Percentiles rank a stretch among this genome's conserved stretches.
phyloP scores from a whole-genome alignment of 1,140 invertebrate species.

The Pseudoatta argentina region DNA sequence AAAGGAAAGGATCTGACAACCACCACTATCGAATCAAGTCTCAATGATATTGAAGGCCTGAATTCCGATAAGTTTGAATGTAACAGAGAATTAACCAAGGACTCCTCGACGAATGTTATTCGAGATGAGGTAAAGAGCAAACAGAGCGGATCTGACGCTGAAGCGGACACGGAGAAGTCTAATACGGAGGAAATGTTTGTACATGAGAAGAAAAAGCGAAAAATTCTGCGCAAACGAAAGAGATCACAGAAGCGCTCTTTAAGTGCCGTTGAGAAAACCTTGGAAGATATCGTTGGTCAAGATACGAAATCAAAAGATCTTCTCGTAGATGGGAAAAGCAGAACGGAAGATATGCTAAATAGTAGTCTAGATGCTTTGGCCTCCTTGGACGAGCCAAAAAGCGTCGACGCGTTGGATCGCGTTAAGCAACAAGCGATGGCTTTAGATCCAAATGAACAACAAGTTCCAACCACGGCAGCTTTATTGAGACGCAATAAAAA shows the following conservation, averaged over 20 bases:
- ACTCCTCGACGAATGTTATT: constrained; percentile 71
- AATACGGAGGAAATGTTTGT: constrained; percentile 84
- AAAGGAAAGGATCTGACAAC: constrained; percentile 84
- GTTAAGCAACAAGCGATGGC: constrained; percentile 82
- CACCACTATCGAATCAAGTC: constrained; percentile 83
- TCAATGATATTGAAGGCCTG: constrained; percentile 79
- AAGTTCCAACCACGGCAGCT: constrained; percentile 78
- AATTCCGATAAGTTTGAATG: constrained; percentile 68
- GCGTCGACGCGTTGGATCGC: constrained; percentile 79
- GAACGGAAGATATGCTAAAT: constrained; percentile 65
- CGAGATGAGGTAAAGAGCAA: constrained; percentile 72
- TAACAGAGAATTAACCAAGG: constrained; percentile 65
- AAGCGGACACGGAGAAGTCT: constrained; percentile 86
- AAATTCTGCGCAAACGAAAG: constrained; percentile 84
- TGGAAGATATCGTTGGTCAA: constrained; percentile 73
- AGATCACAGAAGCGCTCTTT: constrained; percentile 80
- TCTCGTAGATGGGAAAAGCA: constrained; percentile 62
- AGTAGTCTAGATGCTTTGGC: constrained; percentile 70
- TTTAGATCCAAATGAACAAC: constrained; percentile 79
- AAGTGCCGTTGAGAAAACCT: constrained; percentile 69
- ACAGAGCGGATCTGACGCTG: constrained; percentile 83
- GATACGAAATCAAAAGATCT: constrained; percentile 77
- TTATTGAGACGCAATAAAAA: constrained; percentile 76
- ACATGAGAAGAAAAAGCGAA: constrained; percentile 83
- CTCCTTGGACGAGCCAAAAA: constrained; percentile 69